Evolutionary conservation across 2,113 vertebrate species (phyloP).

Genomic region (Dicrurus megarhynchus): DNA sequence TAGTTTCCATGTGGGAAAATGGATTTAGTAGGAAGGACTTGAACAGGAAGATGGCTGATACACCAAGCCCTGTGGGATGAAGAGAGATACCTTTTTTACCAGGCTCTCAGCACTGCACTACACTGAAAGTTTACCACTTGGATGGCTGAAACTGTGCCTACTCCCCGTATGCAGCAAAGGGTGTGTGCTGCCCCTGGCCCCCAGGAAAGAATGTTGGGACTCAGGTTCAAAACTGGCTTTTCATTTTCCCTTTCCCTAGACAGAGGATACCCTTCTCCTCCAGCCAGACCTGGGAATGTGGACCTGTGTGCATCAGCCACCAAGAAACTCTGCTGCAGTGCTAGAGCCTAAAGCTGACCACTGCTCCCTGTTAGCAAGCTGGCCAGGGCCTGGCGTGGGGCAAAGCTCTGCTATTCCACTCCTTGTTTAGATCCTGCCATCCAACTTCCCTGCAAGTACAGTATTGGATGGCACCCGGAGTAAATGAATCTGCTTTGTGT

Average conservation of each 20-base stretch:
- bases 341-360: neutral
- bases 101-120: neutral
- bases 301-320: neutral
- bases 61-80: neutral
- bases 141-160: neutral
- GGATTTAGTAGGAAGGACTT: neutral
- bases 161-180: accelerated
- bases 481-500: conserved; percentile 45
- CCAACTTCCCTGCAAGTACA: neutral
- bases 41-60: neutral
- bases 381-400: accelerated
- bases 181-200: neutral
- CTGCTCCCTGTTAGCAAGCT: neutral
- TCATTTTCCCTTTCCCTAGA: neutral
- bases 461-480: neutral
- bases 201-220: neutral
- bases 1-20: neutral
- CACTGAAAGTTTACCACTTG: neutral
- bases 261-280: neutral
- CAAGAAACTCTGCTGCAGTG: neutral
- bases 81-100: neutral
- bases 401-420: neutral
- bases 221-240: neutral
- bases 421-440: neutral
- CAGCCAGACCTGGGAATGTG: neutral